Conservation (phyloP, 2,113 vertebrate genomes). For the Symphodus melops region DNA sequence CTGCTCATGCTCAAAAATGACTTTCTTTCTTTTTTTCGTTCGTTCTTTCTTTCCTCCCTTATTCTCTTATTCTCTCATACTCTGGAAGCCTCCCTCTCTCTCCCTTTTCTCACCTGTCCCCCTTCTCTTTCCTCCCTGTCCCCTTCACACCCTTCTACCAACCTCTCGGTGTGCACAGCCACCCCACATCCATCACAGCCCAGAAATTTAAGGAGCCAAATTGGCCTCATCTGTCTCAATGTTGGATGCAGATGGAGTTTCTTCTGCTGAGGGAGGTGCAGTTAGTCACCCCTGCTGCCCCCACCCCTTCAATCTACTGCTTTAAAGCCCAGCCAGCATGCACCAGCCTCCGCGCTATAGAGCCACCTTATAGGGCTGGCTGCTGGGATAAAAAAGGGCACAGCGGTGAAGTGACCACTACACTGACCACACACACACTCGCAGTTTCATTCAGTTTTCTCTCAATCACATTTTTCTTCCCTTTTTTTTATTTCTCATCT, state of each 20-base stretch:
- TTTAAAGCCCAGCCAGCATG: constrained; percentile 56
- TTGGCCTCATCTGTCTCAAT: constrained; percentile 99
- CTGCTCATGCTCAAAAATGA: constrained; percentile 40
- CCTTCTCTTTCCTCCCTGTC: constrained; percentile 87
- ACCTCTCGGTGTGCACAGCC: constrained; percentile 87
- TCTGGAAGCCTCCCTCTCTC: constrained; percentile 44
- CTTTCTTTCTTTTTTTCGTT: constrained; percentile 57
- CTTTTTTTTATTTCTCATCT: constrained; percentile 47
- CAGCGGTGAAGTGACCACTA: constrained; percentile 69
- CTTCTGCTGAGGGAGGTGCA: constrained; percentile 95
- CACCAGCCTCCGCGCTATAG: constrained; percentile 30
- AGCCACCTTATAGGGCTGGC: constrained; percentile 44
- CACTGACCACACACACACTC: constrained; percentile 75
- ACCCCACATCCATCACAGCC: constrained; percentile 98
- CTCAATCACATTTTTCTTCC: constrained; percentile 60
- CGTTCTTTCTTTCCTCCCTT: constrained; percentile 28
- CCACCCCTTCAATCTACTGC: constrained; percentile 81
- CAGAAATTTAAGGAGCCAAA: constrained; percentile 99
- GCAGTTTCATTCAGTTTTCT: constrained; percentile 59
- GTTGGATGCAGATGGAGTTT: constrained; percentile 99
- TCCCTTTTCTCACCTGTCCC: constrained; percentile 64
- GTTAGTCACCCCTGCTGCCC: constrained; percentile 95
- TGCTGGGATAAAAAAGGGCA: constrained; percentile 65
- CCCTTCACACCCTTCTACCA: constrained; percentile 89
- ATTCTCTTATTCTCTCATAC: constrained; percentile 39